Percentiles rank a stretch among this genome's conserved stretches.
Conservation (phyloP, 1,140 invertebrate genomes). For the Venturia canescens region DNA sequence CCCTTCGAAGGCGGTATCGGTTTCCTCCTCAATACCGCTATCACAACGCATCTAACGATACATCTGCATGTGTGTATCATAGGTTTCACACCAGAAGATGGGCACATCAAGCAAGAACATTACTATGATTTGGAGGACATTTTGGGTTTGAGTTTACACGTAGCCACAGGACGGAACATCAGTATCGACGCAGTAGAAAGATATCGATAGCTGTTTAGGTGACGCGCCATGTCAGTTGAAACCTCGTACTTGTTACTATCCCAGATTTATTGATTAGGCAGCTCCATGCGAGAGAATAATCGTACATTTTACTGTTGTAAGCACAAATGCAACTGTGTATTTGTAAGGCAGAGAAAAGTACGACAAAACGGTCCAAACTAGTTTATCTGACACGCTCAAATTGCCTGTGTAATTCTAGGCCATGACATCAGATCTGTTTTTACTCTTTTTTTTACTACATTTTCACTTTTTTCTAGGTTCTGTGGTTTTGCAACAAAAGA, state of each 20-base stretch:
- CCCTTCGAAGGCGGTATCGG: conserved; percentile 1
- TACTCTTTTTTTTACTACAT: too few species aligned
- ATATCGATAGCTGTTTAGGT: not conserved
- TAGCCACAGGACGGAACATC: too few species aligned
- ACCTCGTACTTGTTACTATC: not conserved
- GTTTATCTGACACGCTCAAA: not conserved
- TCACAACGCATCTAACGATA: not conserved
- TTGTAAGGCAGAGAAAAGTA: not conserved
- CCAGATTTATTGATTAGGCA: not conserved
- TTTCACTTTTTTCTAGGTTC: not conserved
- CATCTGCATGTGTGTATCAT: conserved; percentile 1
- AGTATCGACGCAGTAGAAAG: not conserved
- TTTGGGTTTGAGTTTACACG: too few species aligned
- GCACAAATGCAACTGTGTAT: conserved; percentile 1
- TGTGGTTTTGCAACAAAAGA: not conserved
- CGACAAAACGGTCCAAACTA: not conserved
- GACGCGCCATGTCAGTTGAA: not conserved
- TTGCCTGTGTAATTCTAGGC: not conserved
- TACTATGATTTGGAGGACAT: too few species aligned
- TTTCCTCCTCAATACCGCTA: conserved; percentile 22
- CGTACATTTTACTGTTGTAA: conserved; percentile 2
- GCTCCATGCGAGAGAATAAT: not conserved
- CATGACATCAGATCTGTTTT: too few species aligned
- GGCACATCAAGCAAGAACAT: too few species aligned
- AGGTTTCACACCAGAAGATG: not conserved